phyloP scores from a whole-genome alignment of 2,797 vertebrate genomes.

The Carduelis carduelis region DNA sequence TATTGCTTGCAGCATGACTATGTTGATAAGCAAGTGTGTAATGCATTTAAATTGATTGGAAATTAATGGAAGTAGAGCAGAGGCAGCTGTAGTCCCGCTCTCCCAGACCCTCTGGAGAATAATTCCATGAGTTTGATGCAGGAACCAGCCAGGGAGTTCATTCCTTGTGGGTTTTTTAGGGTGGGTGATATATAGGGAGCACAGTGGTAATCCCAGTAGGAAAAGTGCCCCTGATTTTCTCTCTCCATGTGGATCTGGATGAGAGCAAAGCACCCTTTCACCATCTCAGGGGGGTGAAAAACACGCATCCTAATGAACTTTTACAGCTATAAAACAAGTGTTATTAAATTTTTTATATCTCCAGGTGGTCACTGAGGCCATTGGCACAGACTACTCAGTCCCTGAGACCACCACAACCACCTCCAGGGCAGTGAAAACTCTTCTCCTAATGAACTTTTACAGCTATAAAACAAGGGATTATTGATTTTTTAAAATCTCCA shows the following conservation, averaged over 20 bases:
- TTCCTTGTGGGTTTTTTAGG: background rate
- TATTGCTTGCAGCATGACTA: background rate
- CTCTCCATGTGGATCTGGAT: background rate
- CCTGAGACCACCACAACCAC: background rate
- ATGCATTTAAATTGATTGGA: background rate
- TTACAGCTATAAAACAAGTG: background rate
- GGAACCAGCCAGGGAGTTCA: background rate
- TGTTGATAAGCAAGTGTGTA: background rate
- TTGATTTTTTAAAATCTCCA: background rate
- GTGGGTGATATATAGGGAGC: background rate
- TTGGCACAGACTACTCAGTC: background rate
- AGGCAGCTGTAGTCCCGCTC: background rate
- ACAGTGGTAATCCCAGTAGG: background rate
- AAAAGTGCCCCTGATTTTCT: background rate
- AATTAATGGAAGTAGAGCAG: background rate
- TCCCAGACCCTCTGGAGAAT: background rate
- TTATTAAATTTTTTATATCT: background rate
- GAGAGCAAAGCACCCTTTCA: background rate
- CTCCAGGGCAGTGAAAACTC: background rate
- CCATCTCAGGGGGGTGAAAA: background rate
- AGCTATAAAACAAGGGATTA: background rate
- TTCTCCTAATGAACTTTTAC: background rate
- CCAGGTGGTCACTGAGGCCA: slow-evolving; percentile 2
- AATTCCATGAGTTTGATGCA: background rate
- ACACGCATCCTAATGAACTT: fast-evolving